A percentile compares a stretch with the other conserved stretches of the same genome.
Conservation (phyloP, 2,113 vertebrate species). For the Tachysurus vachellii region DNA sequence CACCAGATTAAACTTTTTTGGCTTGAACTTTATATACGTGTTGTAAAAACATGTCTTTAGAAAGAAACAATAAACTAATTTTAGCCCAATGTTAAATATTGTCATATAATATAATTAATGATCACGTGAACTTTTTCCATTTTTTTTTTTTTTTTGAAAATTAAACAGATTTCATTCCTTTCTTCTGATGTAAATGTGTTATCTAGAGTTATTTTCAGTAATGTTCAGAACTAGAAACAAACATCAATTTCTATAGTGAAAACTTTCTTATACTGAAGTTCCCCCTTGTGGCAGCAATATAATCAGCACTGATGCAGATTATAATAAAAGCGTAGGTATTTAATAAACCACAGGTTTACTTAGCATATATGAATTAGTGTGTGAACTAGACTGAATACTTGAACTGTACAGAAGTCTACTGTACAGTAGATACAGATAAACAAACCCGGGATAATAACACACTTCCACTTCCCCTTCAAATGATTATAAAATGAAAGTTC, state of each 20-base stretch:
- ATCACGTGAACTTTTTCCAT: neutral
- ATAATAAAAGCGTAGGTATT: neutral
- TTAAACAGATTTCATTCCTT: constrained; percentile 13
- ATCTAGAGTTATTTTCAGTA: constrained; percentile 3
- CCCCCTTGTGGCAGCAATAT: constrained; percentile 28
- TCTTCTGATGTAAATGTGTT: constrained; percentile 6
- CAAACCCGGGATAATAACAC: neutral
- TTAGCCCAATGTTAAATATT: neutral
- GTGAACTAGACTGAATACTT: neutral
- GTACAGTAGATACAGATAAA: neutral
- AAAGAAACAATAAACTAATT: neutral
- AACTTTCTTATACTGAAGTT: constrained; percentile 8
- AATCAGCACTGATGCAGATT: neutral
- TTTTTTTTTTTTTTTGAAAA: neutral
- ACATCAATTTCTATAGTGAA: neutral
- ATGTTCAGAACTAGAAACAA: neutral
- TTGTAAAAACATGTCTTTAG: neutral
- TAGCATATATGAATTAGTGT: too few relatives aligned
- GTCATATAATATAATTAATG: neutral
- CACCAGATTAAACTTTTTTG: neutral
- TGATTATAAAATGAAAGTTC: constrained; percentile 14
- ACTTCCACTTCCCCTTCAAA: constrained; percentile 16
- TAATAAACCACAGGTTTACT: neutral
- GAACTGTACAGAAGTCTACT: neutral
- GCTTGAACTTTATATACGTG: neutral